Percentiles rank a stretch among this genome's conserved stretches.
phyloP scores from a whole-genome alignment of 2,797 vertebrate species.

The Cuniculus paca region DNA sequence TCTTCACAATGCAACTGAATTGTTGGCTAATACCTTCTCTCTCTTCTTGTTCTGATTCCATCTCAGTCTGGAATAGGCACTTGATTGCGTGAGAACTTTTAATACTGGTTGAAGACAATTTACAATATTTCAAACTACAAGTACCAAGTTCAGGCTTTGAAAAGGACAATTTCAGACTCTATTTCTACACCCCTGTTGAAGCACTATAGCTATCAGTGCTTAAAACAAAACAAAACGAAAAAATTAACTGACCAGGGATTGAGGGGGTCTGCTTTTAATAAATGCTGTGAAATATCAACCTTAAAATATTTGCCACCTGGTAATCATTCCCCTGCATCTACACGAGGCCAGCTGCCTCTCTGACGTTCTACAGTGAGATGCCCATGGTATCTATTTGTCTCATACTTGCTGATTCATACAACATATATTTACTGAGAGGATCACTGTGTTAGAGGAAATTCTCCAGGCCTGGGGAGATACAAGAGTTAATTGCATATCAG shows the following conservation, averaged over 20 bases:
- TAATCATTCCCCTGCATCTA: not conserved
- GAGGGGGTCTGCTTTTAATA: not conserved
- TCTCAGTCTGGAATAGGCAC: not conserved
- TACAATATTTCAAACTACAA: not conserved
- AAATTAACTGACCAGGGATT: not conserved
- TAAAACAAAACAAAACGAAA: not conserved
- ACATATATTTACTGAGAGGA: not conserved
- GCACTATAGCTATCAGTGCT: not conserved
- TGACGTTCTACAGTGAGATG: not conserved
- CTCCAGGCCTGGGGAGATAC: not conserved
- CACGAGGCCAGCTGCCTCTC: not conserved
- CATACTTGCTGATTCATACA: not conserved
- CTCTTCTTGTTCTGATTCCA: not conserved
- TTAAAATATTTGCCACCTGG: not conserved
- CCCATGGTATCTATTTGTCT: not conserved
- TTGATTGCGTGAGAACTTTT: slow-evolving; percentile 13
- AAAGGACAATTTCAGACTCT: not conserved
- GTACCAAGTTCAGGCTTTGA: not conserved
- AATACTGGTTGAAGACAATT: slow-evolving; percentile 36
- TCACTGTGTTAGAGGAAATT: not conserved
- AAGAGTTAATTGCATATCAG: not conserved
- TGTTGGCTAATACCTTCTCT: not conserved
- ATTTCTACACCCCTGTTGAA: not conserved
- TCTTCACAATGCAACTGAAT: not conserved
- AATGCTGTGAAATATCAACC: not conserved